Percentiles rank a stretch among this genome's conserved stretches.
These are phyloP conservation scores for Trochalopteron elliotii DNA, from an alignment of 2,113 vertebrate species.

Conservation along the genomic window DNA sequence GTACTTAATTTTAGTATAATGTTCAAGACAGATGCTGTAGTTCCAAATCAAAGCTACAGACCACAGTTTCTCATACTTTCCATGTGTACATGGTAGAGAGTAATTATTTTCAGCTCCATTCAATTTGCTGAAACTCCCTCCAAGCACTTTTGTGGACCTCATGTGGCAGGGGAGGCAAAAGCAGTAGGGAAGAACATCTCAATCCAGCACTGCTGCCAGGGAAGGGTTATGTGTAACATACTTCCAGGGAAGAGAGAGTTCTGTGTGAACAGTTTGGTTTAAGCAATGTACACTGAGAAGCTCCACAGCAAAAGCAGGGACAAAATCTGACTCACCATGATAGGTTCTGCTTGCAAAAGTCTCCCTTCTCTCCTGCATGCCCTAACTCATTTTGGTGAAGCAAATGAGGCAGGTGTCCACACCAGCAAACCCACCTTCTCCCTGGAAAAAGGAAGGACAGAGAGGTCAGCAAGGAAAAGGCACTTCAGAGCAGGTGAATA, in stretches of 20 bases:
- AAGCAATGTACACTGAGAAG: background rate
- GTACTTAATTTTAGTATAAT: background rate
- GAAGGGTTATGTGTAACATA: background rate
- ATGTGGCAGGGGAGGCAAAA: background rate
- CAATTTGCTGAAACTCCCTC: background rate
- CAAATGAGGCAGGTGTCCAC: background rate
- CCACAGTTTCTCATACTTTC: background rate
- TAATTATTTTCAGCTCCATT: background rate
- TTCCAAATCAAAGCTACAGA: background rate
- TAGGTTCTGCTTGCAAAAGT: background rate
- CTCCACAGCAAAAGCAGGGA: background rate
- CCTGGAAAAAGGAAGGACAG: background rate
- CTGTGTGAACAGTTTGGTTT: background rate
- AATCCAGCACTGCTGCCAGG: background rate
- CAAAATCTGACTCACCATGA: conserved; percentile 47
- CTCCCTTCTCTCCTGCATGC: background rate
- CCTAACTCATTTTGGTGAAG: conserved; percentile 29
- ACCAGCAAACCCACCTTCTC: background rate
- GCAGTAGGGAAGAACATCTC: background rate
- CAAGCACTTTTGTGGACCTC: background rate
- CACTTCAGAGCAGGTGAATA: background rate
- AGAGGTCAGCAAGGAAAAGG: background rate
- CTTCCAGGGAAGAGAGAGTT: background rate
- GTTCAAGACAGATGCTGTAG: background rate
- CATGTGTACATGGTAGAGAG: background rate